Percentiles rank a stretch among this genome's conserved stretches.
Evolutionary conservation across 1,140 invertebrate species (phyloP).

Genomic region (Cyclargus thomasi): DNA sequence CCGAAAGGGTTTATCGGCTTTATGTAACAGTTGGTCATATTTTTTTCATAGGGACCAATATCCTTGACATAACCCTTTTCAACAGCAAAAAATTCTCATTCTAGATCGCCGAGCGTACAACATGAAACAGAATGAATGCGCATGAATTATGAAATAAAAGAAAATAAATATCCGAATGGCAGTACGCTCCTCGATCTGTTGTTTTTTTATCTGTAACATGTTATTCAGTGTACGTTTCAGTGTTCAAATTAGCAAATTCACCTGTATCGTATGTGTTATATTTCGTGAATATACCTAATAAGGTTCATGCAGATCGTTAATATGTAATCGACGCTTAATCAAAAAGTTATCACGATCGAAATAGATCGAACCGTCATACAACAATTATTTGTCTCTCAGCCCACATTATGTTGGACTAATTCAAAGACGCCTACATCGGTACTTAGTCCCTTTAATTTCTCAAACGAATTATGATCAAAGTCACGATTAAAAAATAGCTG

Average conservation of each 20-base stretch:
- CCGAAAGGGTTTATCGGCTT: too few species aligned
- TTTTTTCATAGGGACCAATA: not conserved
- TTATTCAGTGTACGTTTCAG: too few species aligned
- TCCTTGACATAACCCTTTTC: not conserved
- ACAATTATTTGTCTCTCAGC: not conserved
- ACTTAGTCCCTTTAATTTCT: not conserved
- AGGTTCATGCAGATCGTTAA: not conserved
- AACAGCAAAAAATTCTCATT: not conserved
- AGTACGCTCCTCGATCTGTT: not conserved
- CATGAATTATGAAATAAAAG: not conserved
- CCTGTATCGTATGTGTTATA: too few species aligned
- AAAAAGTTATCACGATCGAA: not conserved
- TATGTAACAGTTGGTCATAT: not conserved
- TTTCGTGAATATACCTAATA: too few species aligned
- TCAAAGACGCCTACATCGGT: not conserved
- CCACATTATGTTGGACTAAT: not conserved
- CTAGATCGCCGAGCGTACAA: not conserved
- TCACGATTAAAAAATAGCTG: not conserved
- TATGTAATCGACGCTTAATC: not conserved
- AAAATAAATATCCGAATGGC: not conserved
- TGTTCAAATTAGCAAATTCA: too few species aligned
- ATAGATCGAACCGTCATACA: not conserved
- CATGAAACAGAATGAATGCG: not conserved
- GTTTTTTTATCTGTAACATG: not conserved
- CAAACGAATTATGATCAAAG: not conserved